phyloP scores from a whole-genome alignment of 2,888 invertebrate species.

The Morpho achilles region DNA sequence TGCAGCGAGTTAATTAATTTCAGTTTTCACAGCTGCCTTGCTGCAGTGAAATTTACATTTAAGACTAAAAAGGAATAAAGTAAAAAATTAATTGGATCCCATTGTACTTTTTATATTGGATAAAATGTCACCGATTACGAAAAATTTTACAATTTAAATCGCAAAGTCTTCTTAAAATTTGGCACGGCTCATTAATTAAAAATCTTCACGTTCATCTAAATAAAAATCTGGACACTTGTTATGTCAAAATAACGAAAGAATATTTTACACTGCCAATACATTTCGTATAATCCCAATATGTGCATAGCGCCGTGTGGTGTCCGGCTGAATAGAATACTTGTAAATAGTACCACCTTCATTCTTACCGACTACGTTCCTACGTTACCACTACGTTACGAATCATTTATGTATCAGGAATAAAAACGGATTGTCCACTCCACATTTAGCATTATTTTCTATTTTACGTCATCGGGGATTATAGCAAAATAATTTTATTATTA shows the following conservation, averaged over 20 bases:
- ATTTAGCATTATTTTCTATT: no score
- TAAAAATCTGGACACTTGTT: no score
- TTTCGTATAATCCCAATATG: background rate
- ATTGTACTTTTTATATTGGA: slow-evolving; percentile 8
- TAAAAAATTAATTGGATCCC: slow-evolving; percentile 9
- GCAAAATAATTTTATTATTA: no score
- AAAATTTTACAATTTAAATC: background rate
- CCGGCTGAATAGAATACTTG: no score
- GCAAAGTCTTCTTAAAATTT: background rate
- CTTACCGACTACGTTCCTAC: no score
- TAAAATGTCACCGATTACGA: slow-evolving; percentile 1
- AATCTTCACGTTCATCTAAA: no score
- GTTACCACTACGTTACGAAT: no score
- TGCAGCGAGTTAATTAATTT: slow-evolving; percentile 12
- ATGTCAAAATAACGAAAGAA: no score
- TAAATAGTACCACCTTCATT: no score
- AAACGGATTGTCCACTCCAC: no score
- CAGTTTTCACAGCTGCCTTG: slow-evolving; percentile 12
- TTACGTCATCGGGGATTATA: background rate
- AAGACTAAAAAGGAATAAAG: slow-evolving; percentile 5
- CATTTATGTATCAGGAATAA: no score
- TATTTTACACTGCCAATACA: background rate
- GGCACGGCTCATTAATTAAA: no score
- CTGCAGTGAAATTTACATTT: slow-evolving; percentile 12
- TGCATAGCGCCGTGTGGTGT: background rate